Conservation (phyloP, 1,140 invertebrate species). For the Lordiphosa stackelbergi region DNA sequence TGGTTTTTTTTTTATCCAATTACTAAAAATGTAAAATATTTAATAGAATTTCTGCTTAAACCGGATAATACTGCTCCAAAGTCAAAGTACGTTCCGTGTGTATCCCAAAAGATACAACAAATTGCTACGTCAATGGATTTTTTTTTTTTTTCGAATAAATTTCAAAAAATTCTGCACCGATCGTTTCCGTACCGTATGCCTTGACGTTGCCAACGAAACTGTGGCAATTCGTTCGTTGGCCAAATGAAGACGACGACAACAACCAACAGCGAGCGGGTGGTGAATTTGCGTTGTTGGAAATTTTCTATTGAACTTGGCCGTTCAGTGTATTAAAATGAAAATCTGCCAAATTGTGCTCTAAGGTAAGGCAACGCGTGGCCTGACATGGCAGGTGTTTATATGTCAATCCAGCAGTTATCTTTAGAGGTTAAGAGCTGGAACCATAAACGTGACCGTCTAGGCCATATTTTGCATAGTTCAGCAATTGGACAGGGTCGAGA, state of each 20-base stretch:
- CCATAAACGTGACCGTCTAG: slow-evolving; percentile 2
- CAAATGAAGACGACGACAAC: no score
- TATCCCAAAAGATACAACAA: slow-evolving; percentile 46
- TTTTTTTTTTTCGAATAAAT: slow-evolving; percentile 6
- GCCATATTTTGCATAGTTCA: no score
- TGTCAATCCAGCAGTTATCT: slow-evolving; percentile 5
- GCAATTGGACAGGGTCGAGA: no score
- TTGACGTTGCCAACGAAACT: slow-evolving; percentile 67
- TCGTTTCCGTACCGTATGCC: slow-evolving; percentile 47
- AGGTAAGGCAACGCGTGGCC: no score
- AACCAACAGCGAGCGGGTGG: neutral
- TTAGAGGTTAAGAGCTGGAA: neutral
- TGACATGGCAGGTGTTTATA: slow-evolving; percentile 4
- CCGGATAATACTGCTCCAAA: no score
- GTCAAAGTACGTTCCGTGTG: neutral
- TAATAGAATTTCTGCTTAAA: no score
- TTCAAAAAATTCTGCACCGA: slow-evolving; percentile 22
- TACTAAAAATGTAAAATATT: no score
- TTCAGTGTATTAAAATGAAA: neutral
- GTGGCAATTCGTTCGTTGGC: slow-evolving; percentile 12
- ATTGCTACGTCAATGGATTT: slow-evolving; percentile 39
- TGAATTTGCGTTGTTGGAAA: slow-evolving; percentile 10
- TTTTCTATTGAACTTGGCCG: slow-evolving; percentile 17
- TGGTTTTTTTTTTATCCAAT: no score
- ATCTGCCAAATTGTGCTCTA: neutral